These are phyloP conservation scores for Subacronicta megacephala DNA, from an alignment of 2,888 invertebrate genomes.

Conservation along the genomic window DNA sequence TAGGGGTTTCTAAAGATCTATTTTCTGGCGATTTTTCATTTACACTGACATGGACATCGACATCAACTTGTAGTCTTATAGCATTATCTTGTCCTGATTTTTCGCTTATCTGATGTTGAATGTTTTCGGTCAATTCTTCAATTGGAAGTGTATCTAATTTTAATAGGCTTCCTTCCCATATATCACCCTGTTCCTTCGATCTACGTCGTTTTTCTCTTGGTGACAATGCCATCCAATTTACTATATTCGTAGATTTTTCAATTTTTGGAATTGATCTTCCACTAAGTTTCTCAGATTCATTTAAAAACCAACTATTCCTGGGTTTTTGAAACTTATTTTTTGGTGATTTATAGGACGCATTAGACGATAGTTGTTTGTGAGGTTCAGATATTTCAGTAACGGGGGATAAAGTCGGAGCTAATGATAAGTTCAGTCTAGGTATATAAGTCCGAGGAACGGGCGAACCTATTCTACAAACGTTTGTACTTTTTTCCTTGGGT, in stretches of 20 bases:
- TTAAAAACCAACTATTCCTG: conserved; percentile 68
- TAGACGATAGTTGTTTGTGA: conserved; percentile 51
- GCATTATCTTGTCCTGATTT: conserved; percentile 14
- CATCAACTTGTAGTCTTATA: conserved; percentile 55
- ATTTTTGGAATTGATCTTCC: conserved; percentile 31
- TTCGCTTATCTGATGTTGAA: conserved; percentile 10
- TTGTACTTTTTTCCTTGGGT: conserved; percentile 38
- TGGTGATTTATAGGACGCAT: conserved; percentile 46
- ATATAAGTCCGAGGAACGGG: conserved; percentile 71
- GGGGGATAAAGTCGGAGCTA: conserved; percentile 74
- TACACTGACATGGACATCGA: conserved; percentile 56
- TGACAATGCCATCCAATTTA: conserved; percentile 74
- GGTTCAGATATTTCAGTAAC: conserved; percentile 79
- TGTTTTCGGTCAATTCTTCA: conserved; percentile 8
- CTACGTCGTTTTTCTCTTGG: conserved; percentile 71
- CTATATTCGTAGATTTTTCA: conserved; percentile 58
- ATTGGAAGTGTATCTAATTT: conserved; percentile 23
- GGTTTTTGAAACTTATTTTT: conserved; percentile 53
- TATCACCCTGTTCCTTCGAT: conserved; percentile 47
- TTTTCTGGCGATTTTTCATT: conserved; percentile 37
- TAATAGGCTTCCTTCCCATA: conserved; percentile 38
- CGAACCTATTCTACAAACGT: conserved; percentile 63
- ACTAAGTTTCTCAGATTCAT: conserved; percentile 41
- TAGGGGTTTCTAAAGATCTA: conserved; percentile 39
- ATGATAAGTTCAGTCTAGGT: conserved; percentile 72